Base-by-base conservation (phyloP, 1,140 invertebrate species). In the Halictus rubicundus region DNA sequence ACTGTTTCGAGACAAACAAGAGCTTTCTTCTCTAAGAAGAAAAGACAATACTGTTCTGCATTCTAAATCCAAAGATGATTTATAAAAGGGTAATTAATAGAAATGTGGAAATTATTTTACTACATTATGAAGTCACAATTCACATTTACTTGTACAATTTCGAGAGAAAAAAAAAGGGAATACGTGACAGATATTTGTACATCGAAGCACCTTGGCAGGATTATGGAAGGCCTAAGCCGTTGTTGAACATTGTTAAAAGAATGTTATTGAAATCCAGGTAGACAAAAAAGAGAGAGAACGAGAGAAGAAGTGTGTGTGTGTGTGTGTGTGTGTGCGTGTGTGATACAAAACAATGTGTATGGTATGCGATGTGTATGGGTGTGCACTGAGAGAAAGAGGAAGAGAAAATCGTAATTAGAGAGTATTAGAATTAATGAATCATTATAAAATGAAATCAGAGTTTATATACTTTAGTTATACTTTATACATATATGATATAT, bases 391-490 rank as follows among this genome's bases (percentile, higher is more conserved):
- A 79, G 81, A 68, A 77, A 85, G 60, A 69, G 42, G 72, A 46
- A 82, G 68, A 88, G 71, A 88, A 66, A 87, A 89, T 87, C 78
- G 86, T 88, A 90, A 91, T 91, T 82, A 87, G 82, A 89, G 86
- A 91, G 77, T 90, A 91, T 90, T 91, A 91, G 88, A 85, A 88
- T 89, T 90, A 89, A 90, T 68, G 83, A 84, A 82, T 86, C 89
- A 91, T 90, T 91, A 91, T 90, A 86, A 91, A 80, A 87, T 89
- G 77, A 89, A 90, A 91, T 91, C 89, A 92, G 89, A 91, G 89
- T 92, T 91, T 91, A 92, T 92, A 92, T 90, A 91, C 87, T 88
- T 91, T 90, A 92, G 90, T 92, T 90, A 91, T 90, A 90, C 86
- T 89, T 86, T 88, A 91, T 87, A 90, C 84, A 89, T 89, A 89